Evolutionary conservation across 2,113 vertebrate species (phyloP).

Genomic region (Harpagus bidentatus): DNA sequence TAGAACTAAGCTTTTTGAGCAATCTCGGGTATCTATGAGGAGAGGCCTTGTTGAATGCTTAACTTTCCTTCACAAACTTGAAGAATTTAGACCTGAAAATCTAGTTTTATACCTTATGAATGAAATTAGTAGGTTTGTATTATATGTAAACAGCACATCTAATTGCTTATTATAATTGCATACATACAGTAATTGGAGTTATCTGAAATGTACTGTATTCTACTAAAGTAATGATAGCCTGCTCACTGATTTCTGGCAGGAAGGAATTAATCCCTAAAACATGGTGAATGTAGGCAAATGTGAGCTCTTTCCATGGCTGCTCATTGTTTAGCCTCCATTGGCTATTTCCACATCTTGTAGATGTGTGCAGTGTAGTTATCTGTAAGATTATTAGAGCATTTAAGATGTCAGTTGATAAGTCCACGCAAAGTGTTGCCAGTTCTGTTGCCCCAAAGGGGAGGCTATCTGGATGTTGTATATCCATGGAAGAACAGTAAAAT

Average conservation of each 20-base stretch:
- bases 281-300: accelerated
- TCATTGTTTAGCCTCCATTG: neutral
- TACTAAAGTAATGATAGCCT: neutral
- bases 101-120: neutral
- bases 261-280: neutral
- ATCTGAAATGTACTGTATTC: neutral
- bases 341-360: accelerated
- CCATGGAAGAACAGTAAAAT: neutral
- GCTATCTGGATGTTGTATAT: neutral
- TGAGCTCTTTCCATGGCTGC: neutral
- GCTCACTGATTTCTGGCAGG: neutral
- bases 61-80: neutral
- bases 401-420: neutral
- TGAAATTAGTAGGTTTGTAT: neutral
- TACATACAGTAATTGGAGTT: neutral
- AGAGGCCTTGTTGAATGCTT: neutral
- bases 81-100: neutral
- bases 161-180: neutral
- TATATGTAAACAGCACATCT: neutral
- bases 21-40: neutral
- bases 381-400: neutral
- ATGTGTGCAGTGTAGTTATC: neutral
- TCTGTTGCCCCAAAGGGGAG: neutral
- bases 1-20: neutral
- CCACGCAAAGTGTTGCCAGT: neutral